Evolutionary conservation across 2,113 vertebrate species (phyloP).

Genomic region (Gorilla gorilla): DNA sequence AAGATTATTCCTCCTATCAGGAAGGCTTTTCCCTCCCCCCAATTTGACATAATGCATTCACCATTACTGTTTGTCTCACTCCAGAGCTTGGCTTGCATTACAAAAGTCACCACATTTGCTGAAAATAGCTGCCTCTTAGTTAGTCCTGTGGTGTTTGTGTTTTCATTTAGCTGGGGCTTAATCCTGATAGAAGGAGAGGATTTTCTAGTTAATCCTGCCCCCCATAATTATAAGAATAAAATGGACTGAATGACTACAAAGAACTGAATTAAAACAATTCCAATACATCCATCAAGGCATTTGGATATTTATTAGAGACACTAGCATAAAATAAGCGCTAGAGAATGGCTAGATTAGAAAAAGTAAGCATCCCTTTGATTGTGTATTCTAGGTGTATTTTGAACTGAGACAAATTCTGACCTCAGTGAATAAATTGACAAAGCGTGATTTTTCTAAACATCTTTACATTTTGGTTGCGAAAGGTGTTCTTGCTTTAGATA

Average conservation of each 20-base stretch:
- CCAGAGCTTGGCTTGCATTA: background rate
- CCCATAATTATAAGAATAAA: conserved; percentile 16
- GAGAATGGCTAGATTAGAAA: background rate
- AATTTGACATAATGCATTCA: background rate
- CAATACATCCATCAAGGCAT: background rate
- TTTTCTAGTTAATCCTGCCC: conserved; percentile 21
- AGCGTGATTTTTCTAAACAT: background rate
- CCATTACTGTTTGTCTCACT: background rate
- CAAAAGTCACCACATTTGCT: background rate
- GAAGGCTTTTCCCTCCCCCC: background rate
- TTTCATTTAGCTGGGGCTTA: background rate
- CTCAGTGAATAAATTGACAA: background rate
- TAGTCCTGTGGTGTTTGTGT: background rate
- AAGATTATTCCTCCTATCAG: background rate
- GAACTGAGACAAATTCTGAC: conserved; percentile 34
- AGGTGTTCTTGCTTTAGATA: background rate
- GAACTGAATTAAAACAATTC: background rate
- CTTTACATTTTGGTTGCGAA: background rate
- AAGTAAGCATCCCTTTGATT: background rate
- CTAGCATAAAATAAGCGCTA: background rate
- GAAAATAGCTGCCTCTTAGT: background rate
- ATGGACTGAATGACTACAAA: background rate
- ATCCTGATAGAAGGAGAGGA: conserved; percentile 5
- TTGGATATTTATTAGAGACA: background rate
- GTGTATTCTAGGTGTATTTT: background rate